Percentiles rank a stretch among this genome's conserved stretches.
Conservation (phyloP, 64 coral and sea anemone species). For the Trachythela sp. region DNA sequence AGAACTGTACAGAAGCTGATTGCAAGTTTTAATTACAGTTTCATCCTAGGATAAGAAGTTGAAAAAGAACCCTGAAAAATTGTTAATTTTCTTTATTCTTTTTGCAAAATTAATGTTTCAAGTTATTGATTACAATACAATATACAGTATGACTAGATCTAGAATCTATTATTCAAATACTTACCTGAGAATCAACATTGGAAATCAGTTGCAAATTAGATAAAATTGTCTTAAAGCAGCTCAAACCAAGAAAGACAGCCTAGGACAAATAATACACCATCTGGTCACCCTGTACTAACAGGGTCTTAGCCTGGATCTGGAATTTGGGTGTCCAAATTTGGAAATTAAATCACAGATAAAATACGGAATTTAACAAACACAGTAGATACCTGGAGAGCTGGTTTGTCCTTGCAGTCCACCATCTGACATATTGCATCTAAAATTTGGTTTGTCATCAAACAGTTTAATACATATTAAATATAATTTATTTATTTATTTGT, state of each 20-base stretch:
- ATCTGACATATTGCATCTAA: constrained; percentile 72
- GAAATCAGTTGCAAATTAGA: background rate
- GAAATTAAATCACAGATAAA: no score
- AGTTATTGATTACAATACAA: no score
- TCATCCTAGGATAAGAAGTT: constrained; percentile 43
- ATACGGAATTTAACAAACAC: background rate
- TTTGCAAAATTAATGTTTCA: no score
- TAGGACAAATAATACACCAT: background rate
- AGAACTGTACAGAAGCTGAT: constrained; percentile 45
- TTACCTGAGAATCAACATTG: constrained; percentile 51
- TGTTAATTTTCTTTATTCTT: background rate
- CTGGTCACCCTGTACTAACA: no score
- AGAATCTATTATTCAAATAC: background rate
- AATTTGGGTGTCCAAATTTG: no score
- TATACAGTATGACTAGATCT: no score
- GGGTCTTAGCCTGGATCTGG: no score
- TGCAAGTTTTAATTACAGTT: constrained; percentile 23
- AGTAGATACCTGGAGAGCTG: constrained; percentile 53
- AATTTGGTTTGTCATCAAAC: background rate
- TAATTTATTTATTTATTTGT: no score
- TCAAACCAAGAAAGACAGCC: constrained; percentile 78
- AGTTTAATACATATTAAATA: background rate
- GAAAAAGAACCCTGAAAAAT: background rate
- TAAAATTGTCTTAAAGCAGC: constrained; percentile 51
- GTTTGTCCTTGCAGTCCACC: constrained; percentile 54